Evolutionary conservation across 2,797 vertebrate genomes (phyloP), one percentile per base, ranked within the genome.

Genomic region (Hoplostethus atlanticus): DNA sequence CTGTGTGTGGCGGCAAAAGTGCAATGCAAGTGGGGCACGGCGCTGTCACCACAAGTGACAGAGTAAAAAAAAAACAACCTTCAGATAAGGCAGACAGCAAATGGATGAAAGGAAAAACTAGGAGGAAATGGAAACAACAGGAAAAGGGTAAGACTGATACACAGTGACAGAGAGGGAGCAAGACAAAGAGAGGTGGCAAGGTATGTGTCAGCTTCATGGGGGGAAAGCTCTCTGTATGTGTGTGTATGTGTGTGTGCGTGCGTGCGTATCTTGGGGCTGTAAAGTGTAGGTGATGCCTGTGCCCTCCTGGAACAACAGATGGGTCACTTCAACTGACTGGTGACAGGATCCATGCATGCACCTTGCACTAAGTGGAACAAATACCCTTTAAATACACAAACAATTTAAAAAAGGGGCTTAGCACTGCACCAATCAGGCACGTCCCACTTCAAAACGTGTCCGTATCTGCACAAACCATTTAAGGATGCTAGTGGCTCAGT

Each of bases 321-420:
- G 91, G 80, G 78, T 77, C 83, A 85, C 90, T 89, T 92, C 84
- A 86, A 80, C 84, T 55, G 78, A 90, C 62, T 89, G 84, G 83
- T 89, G 87, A 86, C 77, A 76, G 48, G 53, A 57, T 5, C 3
- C 30, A 28, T 7, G 31, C 50, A 31, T 38, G 5, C 30, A 57
- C 46, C 25, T 36, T 38, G 31, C 17, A 11, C 34, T 52, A 71
- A 54, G 66, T 68, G 54, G 61, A 66, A 67, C 51, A 72, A 73
- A 79, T 46, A 63, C 0, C 17, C 34, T 61, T 64, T 51, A 68
- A 76, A 48, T 72, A 73, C 66, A 42, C 12, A 65, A 7, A 47
- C 53, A 70, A 78, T 72, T 73, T 74, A 64, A 8, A 79, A 30
- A 52, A 52, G 3, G 52, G 59, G 60, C 58, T 81, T 57, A 79